Percentiles rank a stretch among this genome's conserved stretches.
Evolutionary conservation across 2,888 invertebrate genomes (phyloP).

Genomic region (Troglohyphantes excavatus): DNA sequence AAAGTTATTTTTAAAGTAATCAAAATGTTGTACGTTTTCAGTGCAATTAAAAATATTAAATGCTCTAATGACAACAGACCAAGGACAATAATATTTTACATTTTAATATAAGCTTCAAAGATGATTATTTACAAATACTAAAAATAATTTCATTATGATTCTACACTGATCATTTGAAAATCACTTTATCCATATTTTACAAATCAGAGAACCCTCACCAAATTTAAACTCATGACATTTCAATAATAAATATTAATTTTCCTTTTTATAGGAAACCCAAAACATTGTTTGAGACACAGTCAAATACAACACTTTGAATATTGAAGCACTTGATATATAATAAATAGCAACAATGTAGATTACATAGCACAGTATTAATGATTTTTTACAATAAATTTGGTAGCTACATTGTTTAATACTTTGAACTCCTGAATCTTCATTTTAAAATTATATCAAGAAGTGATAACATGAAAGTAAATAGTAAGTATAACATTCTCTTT

Average conservation of each 20-base stretch:
- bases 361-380: slow-evolving; percentile 12
- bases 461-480: slow-evolving; percentile 34
- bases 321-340: slow-evolving; percentile 56
- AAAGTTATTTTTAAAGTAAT: neutral
- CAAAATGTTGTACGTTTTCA: neutral
- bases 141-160: slow-evolving; percentile 52
- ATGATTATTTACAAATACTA: slow-evolving; percentile 70
- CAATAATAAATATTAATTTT: slow-evolving; percentile 18
- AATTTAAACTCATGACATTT: slow-evolving; percentile 41
- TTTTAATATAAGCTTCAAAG: slow-evolving; percentile 57
- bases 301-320: slow-evolving; percentile 52
- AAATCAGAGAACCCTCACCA: slow-evolving; percentile 46
- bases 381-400: slow-evolving; percentile 23
- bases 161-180: slow-evolving; percentile 47
- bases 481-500: slow-evolving; percentile 16
- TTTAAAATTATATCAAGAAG: slow-evolving; percentile 37
- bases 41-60: slow-evolving; percentile 25
- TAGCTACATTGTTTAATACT: slow-evolving; percentile 23
- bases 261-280: slow-evolving; percentile 21
- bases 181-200: slow-evolving; percentile 48
- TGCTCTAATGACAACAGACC: slow-evolving; percentile 56
- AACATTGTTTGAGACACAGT: slow-evolving; percentile 28
- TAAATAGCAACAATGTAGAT: slow-evolving; percentile 42
- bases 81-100: slow-evolving; percentile 58
- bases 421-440: slow-evolving; percentile 1